Conservation (phyloP, 2,797 vertebrate species). For the Coranthus polyacanthus region DNA sequence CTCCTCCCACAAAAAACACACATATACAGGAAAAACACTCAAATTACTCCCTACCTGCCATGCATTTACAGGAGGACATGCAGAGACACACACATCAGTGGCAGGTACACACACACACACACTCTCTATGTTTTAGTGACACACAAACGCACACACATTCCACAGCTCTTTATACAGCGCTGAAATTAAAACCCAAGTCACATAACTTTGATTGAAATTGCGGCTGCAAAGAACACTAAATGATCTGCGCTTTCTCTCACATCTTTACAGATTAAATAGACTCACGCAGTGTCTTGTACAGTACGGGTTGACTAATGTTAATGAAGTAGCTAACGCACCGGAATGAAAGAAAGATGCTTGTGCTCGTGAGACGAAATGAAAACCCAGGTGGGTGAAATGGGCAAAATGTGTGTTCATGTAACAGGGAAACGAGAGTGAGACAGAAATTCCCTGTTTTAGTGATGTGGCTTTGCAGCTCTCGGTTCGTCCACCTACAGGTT, state of each 20-base stretch:
- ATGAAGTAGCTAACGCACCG: background rate
- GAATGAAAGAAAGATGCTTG: background rate
- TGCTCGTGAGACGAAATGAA: conserved; percentile 12
- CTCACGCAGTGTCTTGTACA: conserved; percentile 2
- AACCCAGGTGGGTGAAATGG: conserved; percentile 19
- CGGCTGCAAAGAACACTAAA: conserved; percentile 34
- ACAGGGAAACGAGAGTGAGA: conserved; percentile 18
- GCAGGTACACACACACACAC: conserved; percentile 26
- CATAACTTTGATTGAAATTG: conserved; percentile 39
- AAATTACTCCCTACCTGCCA: conserved; percentile 76
- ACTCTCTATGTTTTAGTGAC: background rate
- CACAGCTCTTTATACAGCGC: conserved; percentile 38
- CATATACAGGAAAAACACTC: conserved; percentile 69
- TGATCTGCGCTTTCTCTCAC: conserved; percentile 17
- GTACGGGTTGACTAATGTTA: conserved; percentile 6
- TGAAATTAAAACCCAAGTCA: conserved; percentile 53
- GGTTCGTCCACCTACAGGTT: background rate
- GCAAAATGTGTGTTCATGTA: conserved; percentile 17
- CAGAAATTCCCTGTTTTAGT: conserved; percentile 32
- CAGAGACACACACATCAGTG: conserved; percentile 29
- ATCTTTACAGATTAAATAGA: conserved; percentile 8
- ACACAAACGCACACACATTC: conserved; percentile 36
- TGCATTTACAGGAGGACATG: conserved; percentile 66
- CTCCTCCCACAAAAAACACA: conserved; percentile 75
- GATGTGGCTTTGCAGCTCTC: conserved; percentile 27